Conservation (phyloP, 2,888 invertebrate species). For the Platerodrilus igneus region DNA sequence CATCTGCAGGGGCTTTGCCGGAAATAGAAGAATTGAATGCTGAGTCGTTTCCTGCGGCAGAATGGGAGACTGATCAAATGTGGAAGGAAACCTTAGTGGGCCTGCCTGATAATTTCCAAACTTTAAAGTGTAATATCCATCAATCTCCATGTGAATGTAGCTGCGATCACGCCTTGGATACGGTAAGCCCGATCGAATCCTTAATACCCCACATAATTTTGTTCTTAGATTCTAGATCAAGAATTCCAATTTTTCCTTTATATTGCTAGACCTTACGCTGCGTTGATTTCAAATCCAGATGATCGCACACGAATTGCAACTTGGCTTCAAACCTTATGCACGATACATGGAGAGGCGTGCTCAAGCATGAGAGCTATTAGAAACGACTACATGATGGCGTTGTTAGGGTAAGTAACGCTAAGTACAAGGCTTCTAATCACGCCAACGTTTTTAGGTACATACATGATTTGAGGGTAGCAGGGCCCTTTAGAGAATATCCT, state of each 20-base stretch:
- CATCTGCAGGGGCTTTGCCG: conserved; percentile 43
- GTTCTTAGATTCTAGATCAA: conserved; percentile 43
- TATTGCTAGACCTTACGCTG: conserved; percentile 49
- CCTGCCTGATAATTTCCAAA: conserved; percentile 43
- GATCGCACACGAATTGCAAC: conserved; percentile 48
- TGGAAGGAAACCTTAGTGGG: conserved; percentile 47
- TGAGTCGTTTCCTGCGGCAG: conserved; percentile 38
- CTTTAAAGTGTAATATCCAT: conserved; percentile 41
- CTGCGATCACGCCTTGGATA: conserved; percentile 41
- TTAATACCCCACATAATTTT: too few relatives aligned
- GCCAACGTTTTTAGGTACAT: conserved; percentile 38
- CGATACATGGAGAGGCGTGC: conserved; percentile 46
- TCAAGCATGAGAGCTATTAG: conserved; percentile 52
- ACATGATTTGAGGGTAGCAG: conserved; percentile 47
- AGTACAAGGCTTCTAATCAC: conserved; percentile 1
- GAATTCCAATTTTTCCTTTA: conserved; percentile 51
- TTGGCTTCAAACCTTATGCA: conserved; percentile 53
- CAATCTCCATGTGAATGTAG: conserved; percentile 33
- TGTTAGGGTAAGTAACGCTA: conserved; percentile 44
- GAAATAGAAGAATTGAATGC: conserved; percentile 40
- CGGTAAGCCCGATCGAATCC: too few relatives aligned
- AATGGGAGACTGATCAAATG: conserved; percentile 49
- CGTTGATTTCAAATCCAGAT: conserved; percentile 43
- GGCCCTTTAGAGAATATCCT: conserved; percentile 51
- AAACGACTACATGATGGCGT: conserved; percentile 54